These are phyloP conservation scores for Limnephilus marmoratus DNA, from an alignment of 2,888 invertebrate species.

Conservation along the genomic window DNA sequence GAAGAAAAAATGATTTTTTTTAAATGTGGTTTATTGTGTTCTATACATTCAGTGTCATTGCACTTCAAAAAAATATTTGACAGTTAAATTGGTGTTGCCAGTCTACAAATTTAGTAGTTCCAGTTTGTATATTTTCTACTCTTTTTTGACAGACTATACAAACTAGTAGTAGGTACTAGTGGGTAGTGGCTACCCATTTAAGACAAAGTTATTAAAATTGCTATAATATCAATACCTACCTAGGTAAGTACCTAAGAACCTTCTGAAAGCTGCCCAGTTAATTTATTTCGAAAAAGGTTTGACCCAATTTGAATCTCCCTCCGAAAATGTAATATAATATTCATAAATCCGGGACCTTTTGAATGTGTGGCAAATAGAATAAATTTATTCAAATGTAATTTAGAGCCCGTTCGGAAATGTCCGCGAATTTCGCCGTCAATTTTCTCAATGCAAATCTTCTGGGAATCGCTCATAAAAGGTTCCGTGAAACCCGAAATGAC, in stretches of 20 bases:
- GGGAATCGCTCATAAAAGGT: not conserved
- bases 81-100: no score
- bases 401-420: constrained; percentile 49
- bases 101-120: no score
- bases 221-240: not conserved
- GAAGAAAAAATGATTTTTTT: no score
- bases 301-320: not conserved
- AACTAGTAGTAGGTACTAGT: no score
- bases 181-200: not conserved
- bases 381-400: constrained; percentile 63
- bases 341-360: constrained; percentile 3
- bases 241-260: not conserved
- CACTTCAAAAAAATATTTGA: no score
- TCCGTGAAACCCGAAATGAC: not conserved
- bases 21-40: no score
- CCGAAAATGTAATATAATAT: not conserved
- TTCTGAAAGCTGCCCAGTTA: not conserved
- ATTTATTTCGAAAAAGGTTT: not conserved
- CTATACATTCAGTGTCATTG: no score
- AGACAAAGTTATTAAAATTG: not conserved
- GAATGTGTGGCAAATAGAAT: constrained; percentile 52
- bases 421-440: constrained; percentile 7
- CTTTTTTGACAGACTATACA: no score
- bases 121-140: no score
- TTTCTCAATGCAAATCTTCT: not conserved